Evolutionary conservation across 2,797 vertebrate species (phyloP), one percentile per base, ranked within the genome.

Genomic region (Antrozous pallidus): DNA sequence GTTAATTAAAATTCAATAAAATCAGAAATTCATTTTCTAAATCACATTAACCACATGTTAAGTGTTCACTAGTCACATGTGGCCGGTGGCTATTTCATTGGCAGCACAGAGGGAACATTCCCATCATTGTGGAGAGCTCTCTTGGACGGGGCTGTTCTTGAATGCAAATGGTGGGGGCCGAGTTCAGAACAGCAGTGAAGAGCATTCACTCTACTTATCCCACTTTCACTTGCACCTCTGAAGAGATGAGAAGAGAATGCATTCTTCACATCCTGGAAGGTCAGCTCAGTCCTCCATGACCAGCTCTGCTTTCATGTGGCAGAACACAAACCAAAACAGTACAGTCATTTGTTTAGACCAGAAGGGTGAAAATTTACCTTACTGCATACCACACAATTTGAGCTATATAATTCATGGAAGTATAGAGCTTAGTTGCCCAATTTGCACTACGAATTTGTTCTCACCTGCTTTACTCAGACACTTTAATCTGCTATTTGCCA

Each of bases 1-100:
- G 81, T 88, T 86, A 93, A 92, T 88, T 93, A 75, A 91, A 90
- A 86, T 90, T 11, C 92, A 79, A 45, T 45, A 63, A 36, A 82
- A 75, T 75, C 61, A 84, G 70, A 65, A 54, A 9, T 51, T 92
- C 40, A 49, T 40, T 75, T 87, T 26, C 73, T 65, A 36, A 61
- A 14, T 93, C 42, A 45, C 51, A 70, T 56, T 31, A 91, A 81
- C 73, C 73, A 65, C 38, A n/a, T 73, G 8, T 69, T 36, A 79
- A 65, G 6, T 16, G 47, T 58, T 89, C 45, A 38, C 16, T n/a
- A 78, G 75, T 42, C 58, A 33, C 33, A 11, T 10, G 10, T 69
- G 69, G 71, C 58, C 6, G 18, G 65, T 83, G 94, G 33, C 33
- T 26, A 69, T 17, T 61, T 56, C n/a, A 24, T 8, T 6, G n/a